phyloP scores from a whole-genome alignment of 1,140 invertebrate genomes.

The Sminthurides bifidus region DNA sequence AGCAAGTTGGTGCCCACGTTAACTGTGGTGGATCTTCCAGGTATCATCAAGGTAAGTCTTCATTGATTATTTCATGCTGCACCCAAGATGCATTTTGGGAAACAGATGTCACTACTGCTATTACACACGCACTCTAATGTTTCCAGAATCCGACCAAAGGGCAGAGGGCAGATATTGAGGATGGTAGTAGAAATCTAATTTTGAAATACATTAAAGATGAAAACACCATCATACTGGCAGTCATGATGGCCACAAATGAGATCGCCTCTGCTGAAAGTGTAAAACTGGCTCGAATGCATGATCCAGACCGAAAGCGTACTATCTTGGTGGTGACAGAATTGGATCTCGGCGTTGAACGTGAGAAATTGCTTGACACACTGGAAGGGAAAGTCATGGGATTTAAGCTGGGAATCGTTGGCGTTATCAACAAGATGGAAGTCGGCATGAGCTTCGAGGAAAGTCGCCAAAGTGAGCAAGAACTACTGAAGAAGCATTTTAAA shows the following conservation, averaged over 20 bases:
- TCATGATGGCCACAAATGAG: slow-evolving; percentile 76
- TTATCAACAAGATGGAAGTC: too few relatives aligned
- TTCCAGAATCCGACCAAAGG: slow-evolving; percentile 67
- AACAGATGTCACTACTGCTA: neutral
- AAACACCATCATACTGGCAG: slow-evolving; percentile 12
- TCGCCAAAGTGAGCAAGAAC: too few relatives aligned
- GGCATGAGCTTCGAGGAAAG: too few relatives aligned
- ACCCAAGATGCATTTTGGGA: neutral
- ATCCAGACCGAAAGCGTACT: slow-evolving; percentile 84
- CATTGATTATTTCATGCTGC: neutral
- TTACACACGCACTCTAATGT: too few relatives aligned
- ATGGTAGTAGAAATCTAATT: slow-evolving; percentile 65
- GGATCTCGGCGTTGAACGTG: slow-evolving; percentile 95
- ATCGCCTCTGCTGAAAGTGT: slow-evolving; percentile 93
- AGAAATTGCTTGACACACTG: slow-evolving; percentile 95
- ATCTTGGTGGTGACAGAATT: slow-evolving; percentile 97
- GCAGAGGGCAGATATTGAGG: slow-evolving; percentile 79
- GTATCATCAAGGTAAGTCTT: slow-evolving; percentile 11
- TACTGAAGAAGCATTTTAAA: too few relatives aligned
- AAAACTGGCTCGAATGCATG: slow-evolving; percentile 84
- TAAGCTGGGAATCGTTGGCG: slow-evolving; percentile 96
- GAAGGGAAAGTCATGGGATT: slow-evolving; percentile 95
- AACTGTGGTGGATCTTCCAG: slow-evolving; percentile 12
- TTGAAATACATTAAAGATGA: slow-evolving; percentile 57
- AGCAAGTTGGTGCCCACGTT: slow-evolving; percentile 2